Conservation (phyloP, 1,140 invertebrate genomes). For the Aphelinus certus region DNA sequence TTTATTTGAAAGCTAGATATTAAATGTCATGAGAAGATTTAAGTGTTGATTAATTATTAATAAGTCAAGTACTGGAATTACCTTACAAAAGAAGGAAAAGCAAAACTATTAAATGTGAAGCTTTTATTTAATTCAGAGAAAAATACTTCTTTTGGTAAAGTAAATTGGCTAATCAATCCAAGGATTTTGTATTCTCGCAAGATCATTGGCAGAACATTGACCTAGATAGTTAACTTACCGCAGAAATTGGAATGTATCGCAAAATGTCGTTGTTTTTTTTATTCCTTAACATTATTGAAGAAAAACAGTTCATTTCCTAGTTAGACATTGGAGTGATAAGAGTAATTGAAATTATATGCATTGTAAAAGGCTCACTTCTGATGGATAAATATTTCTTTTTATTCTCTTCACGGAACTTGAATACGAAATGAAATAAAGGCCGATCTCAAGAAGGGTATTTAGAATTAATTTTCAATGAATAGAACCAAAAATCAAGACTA, state of each 20-base stretch:
- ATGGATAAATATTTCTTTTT: no score
- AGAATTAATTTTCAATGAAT: no score
- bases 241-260: constrained; percentile 2
- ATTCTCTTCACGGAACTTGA: no score
- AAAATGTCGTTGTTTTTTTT: constrained; percentile 18
- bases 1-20: background rate
- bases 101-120: background rate
- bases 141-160: background rate
- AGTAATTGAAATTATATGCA: constrained; percentile 15
- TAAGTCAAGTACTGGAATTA: no score
- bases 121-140: background rate
- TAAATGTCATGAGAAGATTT: no score
- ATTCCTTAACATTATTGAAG: constrained; percentile 17
- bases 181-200: constrained; percentile 4
- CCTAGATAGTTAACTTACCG: constrained; percentile 20
- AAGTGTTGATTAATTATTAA: no score
- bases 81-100: no score
- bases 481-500: no score
- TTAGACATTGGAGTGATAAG: constrained; percentile 11
- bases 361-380: no score
- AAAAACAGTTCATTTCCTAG: constrained; percentile 25
- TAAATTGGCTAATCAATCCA: background rate
- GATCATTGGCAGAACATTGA: constrained; percentile 26
- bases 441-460: no score
- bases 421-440: no score